Base-by-base conservation (phyloP, 2,113 vertebrate genomes). In the Lepidothrix coronata region DNA sequence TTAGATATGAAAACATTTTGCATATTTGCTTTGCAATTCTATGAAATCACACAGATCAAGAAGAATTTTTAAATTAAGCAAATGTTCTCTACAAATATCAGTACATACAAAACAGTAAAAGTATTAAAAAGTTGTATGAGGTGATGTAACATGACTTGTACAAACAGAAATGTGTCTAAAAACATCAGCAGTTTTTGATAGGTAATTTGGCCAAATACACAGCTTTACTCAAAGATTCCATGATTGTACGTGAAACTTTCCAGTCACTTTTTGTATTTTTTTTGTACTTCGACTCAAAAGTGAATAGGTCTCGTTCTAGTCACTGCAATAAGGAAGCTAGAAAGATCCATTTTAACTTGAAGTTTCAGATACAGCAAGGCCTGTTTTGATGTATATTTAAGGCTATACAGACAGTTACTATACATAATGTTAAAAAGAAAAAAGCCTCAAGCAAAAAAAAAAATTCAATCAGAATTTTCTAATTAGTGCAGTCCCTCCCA, bases 161-260 rank as follows among this genome's bases (percentile, higher is more conserved):
- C 19, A 83, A 75, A 88, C 10, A 11, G 13, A 75, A 88, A 79
- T 8, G n/a, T 18, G 17, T 14, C 79, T 51, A 37, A 31, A 86
- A 90, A 49, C 18, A 54, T 83, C 11, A 87, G 46, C 9, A 68
- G 33, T 33, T 18, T 66, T 68, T 35, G 24, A 83, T 21, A 21
- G 25, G 37, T 30, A 41, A 41, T 63, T 63, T 62, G 48, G 66
- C 8, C 37, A 86, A 55, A 66, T 8, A 44, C 0, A 1, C 19
- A 58, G 59, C 11, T 78, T 87, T 52, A 41, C 65, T 52, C 27
- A 43, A 59, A 74, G 37, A 52, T 11, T 57, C 23, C 33, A 77
- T 4, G 5, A 43, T 49, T 21, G 31, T 44, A 70, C 0, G 0
- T 6, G 7, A 62, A 54, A 62, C 48, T 48, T 85, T 85, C 27